Evolutionary conservation across 92 coral and sea anemone genomes (phyloP).

Genomic region (Umimayanthus chanpuru): DNA sequence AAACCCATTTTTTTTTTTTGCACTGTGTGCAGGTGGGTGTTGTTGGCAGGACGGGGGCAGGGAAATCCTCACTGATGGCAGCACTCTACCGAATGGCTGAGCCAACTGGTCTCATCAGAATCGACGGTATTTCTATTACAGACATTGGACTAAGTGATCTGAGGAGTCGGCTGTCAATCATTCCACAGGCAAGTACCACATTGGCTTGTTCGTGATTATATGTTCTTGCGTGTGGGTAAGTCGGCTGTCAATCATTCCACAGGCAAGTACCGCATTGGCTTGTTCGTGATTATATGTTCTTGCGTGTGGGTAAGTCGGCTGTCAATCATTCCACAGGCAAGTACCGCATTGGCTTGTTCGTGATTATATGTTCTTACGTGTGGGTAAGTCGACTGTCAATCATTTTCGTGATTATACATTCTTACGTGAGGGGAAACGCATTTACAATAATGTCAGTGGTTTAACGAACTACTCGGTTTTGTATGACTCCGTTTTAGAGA

Average conservation of each 20-base stretch:
- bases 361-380: too few species aligned
- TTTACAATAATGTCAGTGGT: too few species aligned
- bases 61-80: conserved; percentile 87
- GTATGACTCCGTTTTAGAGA: too few species aligned
- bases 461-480: too few species aligned
- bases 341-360: too few species aligned
- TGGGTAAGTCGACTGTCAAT: too few species aligned
- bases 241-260: too few species aligned
- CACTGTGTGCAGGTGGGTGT: conserved; percentile 72
- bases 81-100: conserved; percentile 87
- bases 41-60: conserved; percentile 97
- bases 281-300: too few species aligned
- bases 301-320: conserved; percentile 47
- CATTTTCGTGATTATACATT: too few species aligned
- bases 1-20: neutral
- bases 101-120: conserved; percentile 81
- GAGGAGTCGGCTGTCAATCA: conserved; percentile 83
- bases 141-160: conserved; percentile 81
- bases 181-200: conserved; percentile 84
- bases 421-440: neutral
- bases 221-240: neutral
- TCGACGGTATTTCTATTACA: conserved; percentile 82
- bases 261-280: too few species aligned
- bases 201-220: neutral
- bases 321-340: neutral